Percentiles rank a stretch among this genome's conserved stretches.
Evolutionary conservation across 2,888 invertebrate species (phyloP).

Genomic region (Lasioglossum figueresi): DNA sequence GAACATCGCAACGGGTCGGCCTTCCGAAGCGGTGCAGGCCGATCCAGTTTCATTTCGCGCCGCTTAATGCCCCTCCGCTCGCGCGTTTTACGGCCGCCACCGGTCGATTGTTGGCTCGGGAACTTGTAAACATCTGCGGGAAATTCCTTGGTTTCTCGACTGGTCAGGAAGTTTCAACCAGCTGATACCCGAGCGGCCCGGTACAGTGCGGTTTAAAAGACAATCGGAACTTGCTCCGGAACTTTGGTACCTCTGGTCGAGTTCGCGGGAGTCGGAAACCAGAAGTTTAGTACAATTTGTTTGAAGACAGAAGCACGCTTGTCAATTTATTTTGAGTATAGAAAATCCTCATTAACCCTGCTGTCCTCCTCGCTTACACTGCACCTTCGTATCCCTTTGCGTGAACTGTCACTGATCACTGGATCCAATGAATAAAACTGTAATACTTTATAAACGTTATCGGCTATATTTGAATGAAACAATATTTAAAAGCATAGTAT

Average conservation of each 20-base stretch:
- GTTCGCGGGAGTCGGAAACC: background rate
- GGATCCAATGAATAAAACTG: too few relatives aligned
- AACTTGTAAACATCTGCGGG: background rate
- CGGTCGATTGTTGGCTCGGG: background rate
- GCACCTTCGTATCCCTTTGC: too few relatives aligned
- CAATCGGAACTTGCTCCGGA: background rate
- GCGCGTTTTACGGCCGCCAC: constrained; percentile 33
- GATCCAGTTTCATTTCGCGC: constrained; percentile 64
- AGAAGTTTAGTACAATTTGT: background rate
- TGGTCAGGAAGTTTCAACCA: background rate
- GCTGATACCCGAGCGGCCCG: background rate
- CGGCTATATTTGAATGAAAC: too few relatives aligned
- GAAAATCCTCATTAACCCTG: too few relatives aligned
- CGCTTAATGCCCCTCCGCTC: constrained; percentile 26
- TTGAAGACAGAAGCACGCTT: background rate
- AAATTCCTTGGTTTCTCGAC: background rate
- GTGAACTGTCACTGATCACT: too few relatives aligned
- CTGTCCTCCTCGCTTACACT: too few relatives aligned
- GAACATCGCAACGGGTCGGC: constrained; percentile 8
- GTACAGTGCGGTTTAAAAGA: background rate
- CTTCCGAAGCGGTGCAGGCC: constrained; percentile 12
- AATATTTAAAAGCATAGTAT: too few relatives aligned
- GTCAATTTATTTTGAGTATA: too few relatives aligned
- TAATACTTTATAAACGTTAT: too few relatives aligned
- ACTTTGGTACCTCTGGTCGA: background rate